Base-by-base conservation (phyloP, 2,797 vertebrate genomes). In the Rhinoraja longicauda region DNA sequence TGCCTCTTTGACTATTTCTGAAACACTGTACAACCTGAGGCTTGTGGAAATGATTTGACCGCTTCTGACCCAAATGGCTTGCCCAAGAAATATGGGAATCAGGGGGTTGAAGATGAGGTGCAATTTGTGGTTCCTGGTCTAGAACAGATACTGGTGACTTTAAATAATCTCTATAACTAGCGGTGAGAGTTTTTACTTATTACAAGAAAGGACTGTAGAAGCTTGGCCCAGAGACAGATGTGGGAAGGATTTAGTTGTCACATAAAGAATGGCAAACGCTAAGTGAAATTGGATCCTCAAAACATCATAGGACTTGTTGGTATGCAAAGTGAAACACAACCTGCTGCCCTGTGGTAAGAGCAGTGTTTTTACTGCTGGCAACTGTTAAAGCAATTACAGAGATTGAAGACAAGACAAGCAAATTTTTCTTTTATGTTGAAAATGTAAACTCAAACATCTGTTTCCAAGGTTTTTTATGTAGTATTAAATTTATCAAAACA, bases 401-500 rank as follows among this genome's bases (percentile, higher is more conserved):
- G 26, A 86, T 29, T 29, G 53, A n/a, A 59, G 82, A n/a, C 57
- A 86, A 62, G 82, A 4, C 57, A 19, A 29, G 12, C 5, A 29
- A 17, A 19, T 62, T 86, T 62, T n/a, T 59, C 81, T 84, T 59
- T 84, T 62, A 86, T n/a, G 26, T 19, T 62, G 45, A 57, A 84
- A 86, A 86, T 86, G 82, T 62, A 86, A 62, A 62, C 21, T 62
- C 57, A 86, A 29, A 86, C 29, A 62, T 59, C 82, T 62, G 57
- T 86, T 86, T 86, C 82, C 62, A 29, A 62, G 59, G 12, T 62
- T 29, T 57, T 62, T 17, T 57, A 62, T 19, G 82, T 15, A 32
- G 12, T 82, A 21, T 82, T 53, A 57, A 57, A 82, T 82, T 26
- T 82, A 82, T 82, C 79, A 82, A 82, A 82, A 86, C 82, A 84